Conservation (phyloP, 1,140 invertebrate species). For the Lerema accius region DNA sequence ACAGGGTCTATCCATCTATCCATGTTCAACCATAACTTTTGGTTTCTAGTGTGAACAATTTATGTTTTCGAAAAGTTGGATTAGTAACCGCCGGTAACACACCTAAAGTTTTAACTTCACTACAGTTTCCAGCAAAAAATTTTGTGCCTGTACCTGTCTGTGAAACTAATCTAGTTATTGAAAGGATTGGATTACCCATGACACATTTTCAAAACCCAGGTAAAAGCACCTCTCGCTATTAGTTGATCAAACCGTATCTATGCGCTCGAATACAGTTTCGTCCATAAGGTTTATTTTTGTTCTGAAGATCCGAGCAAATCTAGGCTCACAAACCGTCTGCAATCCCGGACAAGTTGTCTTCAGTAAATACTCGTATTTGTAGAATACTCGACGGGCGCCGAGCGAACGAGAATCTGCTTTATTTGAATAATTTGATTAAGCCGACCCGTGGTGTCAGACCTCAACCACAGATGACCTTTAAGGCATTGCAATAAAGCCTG, state of each 20-base stretch:
- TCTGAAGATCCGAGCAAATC: conserved; percentile 33
- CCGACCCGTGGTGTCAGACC: conserved; percentile 43
- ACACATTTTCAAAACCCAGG: too few relatives aligned
- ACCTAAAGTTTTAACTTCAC: too few relatives aligned
- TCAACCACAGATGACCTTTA: conserved; percentile 37
- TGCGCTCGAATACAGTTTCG: neutral
- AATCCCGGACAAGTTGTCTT: conserved; percentile 55
- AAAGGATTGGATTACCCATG: too few relatives aligned
- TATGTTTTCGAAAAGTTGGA: too few relatives aligned
- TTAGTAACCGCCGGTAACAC: too few relatives aligned
- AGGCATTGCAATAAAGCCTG: conserved; percentile 40
- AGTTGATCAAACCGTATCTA: conserved; percentile 14
- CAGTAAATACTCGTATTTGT: conserved; percentile 67
- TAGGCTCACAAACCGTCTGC: conserved; percentile 42
- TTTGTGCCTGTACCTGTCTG: too few relatives aligned
- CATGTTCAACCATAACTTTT: too few relatives aligned
- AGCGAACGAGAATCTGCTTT: conserved; percentile 59
- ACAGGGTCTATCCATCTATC: too few relatives aligned
- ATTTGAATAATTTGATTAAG: conserved; percentile 79
- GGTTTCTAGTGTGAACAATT: too few relatives aligned
- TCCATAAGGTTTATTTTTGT: conserved; percentile 33
- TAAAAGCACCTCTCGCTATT: neutral
- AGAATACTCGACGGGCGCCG: conserved; percentile 61
- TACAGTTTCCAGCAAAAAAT: too few relatives aligned
- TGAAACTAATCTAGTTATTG: too few relatives aligned